phyloP scores from a whole-genome alignment of 2,113 vertebrate genomes.

The Hippocampus zosterae region DNA sequence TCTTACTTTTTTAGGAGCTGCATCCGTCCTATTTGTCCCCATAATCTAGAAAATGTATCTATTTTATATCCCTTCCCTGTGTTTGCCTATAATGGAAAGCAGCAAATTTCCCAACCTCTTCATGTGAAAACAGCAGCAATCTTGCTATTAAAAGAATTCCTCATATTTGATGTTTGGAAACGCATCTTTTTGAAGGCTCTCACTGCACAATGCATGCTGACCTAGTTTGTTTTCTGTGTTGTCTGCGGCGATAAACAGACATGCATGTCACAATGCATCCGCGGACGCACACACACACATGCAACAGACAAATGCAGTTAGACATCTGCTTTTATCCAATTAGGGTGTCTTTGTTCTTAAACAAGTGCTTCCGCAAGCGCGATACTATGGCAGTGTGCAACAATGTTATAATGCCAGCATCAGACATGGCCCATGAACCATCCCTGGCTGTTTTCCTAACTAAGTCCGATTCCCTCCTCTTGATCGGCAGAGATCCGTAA shows the following conservation, averaged over 20 bases:
- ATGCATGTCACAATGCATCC: constrained; percentile 55
- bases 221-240: constrained; percentile 71
- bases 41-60: neutral
- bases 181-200: constrained; percentile 44
- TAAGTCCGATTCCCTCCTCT: constrained; percentile 15
- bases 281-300: constrained; percentile 13
- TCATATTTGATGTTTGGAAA: constrained; percentile 38
- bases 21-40: neutral
- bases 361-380: constrained; percentile 16
- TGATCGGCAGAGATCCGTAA: constrained; percentile 83
- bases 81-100: constrained; percentile 19
- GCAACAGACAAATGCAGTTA: constrained; percentile 38
- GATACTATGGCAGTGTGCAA: neutral
- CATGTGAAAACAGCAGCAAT: constrained; percentile 36
- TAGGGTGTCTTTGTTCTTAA: constrained; percentile 45
- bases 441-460: constrained; percentile 15
- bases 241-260: constrained; percentile 66
- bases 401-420: constrained; percentile 18
- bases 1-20: too few species aligned
- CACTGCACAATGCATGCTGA: constrained; percentile 63
- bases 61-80: constrained; percentile 4
- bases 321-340: constrained; percentile 45
- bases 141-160: constrained; percentile 42
- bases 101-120: constrained; percentile 23
- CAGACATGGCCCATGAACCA: constrained; percentile 19